Base-by-base conservation (phyloP, 2,113 vertebrate species). In the Edolisoma coerulescens region DNA sequence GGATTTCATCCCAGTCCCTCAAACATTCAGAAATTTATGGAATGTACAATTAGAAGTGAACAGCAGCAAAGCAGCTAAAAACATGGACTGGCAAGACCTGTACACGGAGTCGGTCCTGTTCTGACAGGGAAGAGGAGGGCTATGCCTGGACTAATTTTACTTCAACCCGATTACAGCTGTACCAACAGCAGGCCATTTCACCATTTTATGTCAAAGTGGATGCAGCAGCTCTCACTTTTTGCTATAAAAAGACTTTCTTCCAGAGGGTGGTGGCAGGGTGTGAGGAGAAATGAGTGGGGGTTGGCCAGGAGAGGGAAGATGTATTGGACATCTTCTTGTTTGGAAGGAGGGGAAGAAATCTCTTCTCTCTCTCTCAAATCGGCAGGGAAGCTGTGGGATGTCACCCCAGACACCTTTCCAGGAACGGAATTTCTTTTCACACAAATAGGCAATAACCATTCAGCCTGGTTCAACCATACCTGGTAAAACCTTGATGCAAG, bases 1-100 rank as follows among this genome's bases (percentile, higher is more conserved):
- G 89, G 95, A 98, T 97, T 97, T 97, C 98, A 97, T 97, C 98
- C 98, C 98, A 98, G 98, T 98, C 98, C 98, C 96, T 97, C 90
- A 96, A 98, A 98, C 97, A 93, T 97, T 97, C 94, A 90, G 96
- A 96, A 97, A 96, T 96, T 83, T 95, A 97, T 96, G 95, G 97
- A 97, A 98, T 96, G 97, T 98, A 90, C 97, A 96, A 94, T 96
- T 95, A 94, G 79, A 94, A 98, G 89, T 97, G 97, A 97, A 97
- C 91, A 98, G 98, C 98, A 97, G 97, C 95, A 95, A 98, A 98
- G 97, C 97, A 95, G 92, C 95, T 93, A 96, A 96, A 92, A 97
- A 96, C 96, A 94, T 80, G 97, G 97, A 97, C 95, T 97, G 92
- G 93, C 97, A 94, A 97, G 96, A 97, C 97, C 98, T 97, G 90